Conservation (phyloP, 2,888 invertebrate species). For the Bombylius major region DNA sequence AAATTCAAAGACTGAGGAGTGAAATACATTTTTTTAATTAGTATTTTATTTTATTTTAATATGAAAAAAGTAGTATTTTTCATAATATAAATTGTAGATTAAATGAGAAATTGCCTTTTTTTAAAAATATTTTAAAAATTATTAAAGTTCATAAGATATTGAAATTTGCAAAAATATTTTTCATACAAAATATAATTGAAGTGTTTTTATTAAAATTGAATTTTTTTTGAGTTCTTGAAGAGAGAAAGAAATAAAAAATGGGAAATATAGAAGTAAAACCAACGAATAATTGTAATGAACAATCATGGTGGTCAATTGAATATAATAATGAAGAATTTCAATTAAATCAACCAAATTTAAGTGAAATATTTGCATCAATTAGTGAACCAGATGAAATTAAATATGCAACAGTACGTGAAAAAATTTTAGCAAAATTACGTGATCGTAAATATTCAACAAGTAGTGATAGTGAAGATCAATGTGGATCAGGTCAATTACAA, state of each 20-base stretch:
- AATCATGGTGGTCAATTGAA: constrained; percentile 15
- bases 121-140: no score
- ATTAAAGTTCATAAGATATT: no score
- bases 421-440: neutral
- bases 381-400: neutral
- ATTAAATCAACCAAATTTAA: constrained; percentile 9
- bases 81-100: no score
- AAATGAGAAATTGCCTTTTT: no score
- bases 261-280: constrained; percentile 13
- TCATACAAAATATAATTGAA: neutral
- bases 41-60: neutral
- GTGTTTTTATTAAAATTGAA: neutral
- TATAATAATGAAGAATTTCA: constrained; percentile 9
- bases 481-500: neutral
- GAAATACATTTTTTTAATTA: neutral
- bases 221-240: neutral
- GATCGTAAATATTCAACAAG: neutral
- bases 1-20: neutral
- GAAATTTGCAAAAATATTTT: no score
- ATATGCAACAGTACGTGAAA: neutral
- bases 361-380: neutral
- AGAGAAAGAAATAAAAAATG: constrained; percentile 8
- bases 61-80: no score
- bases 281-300: constrained; percentile 2
- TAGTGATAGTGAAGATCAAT: neutral